Evolutionary conservation across 2,888 invertebrate species (phyloP).

Genomic region (Helleia helle): DNA sequence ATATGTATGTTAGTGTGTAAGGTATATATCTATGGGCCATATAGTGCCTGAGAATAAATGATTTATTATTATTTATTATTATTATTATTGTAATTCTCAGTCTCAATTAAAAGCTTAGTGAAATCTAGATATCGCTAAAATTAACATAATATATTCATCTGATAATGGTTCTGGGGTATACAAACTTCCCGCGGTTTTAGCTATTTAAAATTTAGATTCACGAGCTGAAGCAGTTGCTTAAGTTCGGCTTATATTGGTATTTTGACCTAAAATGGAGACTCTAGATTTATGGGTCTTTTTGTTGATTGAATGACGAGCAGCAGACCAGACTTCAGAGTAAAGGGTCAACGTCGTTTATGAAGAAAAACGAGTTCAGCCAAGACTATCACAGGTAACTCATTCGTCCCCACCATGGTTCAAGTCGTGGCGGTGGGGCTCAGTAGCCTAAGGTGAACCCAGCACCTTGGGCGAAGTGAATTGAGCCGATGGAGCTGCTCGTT

Average conservation of each 20-base stretch:
- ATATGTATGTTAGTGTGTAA: too few species aligned
- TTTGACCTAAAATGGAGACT: not conserved
- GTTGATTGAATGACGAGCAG: not conserved
- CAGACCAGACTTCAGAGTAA: not conserved
- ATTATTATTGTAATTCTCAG: not conserved
- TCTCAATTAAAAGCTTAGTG: not conserved
- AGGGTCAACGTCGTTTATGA: not conserved
- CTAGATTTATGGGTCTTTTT: not conserved
- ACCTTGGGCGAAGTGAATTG: too few species aligned
- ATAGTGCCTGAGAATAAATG: too few species aligned
- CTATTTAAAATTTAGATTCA: slow-evolving; percentile 16
- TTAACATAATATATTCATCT: not conserved
- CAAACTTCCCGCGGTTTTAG: not conserved
- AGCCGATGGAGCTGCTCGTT: too few species aligned
- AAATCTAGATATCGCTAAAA: not conserved
- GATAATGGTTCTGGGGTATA: not conserved
- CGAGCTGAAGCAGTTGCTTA: not conserved
- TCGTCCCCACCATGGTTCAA: too few species aligned
- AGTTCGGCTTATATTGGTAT: not conserved
- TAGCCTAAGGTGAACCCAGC: too few species aligned
- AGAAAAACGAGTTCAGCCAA: too few species aligned
- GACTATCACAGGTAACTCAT: too few species aligned
- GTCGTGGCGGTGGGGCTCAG: too few species aligned
- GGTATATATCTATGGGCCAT: too few species aligned
- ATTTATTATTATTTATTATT: too few species aligned